These are phyloP conservation scores for Sinocyclocheilus anophthalmus DNA, from an alignment of 2,113 vertebrate species.

Conservation along the genomic window DNA sequence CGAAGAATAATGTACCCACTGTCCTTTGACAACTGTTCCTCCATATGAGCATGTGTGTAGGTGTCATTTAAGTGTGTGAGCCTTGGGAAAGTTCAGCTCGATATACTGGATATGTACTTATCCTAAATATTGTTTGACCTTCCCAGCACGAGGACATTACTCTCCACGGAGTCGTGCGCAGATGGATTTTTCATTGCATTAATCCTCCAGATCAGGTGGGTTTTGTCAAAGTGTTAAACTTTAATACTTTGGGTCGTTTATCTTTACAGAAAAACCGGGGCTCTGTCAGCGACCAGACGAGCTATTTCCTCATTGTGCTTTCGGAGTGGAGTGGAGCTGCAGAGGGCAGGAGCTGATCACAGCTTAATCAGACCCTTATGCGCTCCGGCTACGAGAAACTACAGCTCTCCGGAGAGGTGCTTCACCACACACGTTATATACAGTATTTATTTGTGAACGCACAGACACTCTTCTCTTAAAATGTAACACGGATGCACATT, in stretches of 20 bases:
- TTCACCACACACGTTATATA: slow-evolving; percentile 51
- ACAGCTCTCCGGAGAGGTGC: slow-evolving; percentile 62
- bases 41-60: slow-evolving; percentile 21
- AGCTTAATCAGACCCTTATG: slow-evolving; percentile 86
- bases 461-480: slow-evolving; percentile 32
- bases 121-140: slow-evolving; percentile 75
- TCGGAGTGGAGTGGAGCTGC: slow-evolving; percentile 72
- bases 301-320: slow-evolving; percentile 83
- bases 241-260: slow-evolving; percentile 83
- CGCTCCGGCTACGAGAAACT: slow-evolving; percentile 58
- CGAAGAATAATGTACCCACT: slow-evolving; percentile 29
- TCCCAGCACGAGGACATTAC: slow-evolving; percentile 63
- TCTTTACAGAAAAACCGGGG: slow-evolving; percentile 76
- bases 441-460: slow-evolving; percentile 49
- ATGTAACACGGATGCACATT: slow-evolving; percentile 56
- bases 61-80: slow-evolving; percentile 34
- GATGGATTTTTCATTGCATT: slow-evolving; percentile 77
- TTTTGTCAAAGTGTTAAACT: slow-evolving; percentile 82
- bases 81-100: slow-evolving; percentile 59
- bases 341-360: slow-evolving; percentile 64
- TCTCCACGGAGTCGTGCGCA: slow-evolving; percentile 70
- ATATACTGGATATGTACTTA: slow-evolving; percentile 68
- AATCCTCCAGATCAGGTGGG: slow-evolving; percentile 82
- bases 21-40: not conserved
- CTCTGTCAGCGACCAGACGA: slow-evolving; percentile 86